Conservation (phyloP, 2,797 vertebrate species). For the Bryconaethiops microstoma region DNA sequence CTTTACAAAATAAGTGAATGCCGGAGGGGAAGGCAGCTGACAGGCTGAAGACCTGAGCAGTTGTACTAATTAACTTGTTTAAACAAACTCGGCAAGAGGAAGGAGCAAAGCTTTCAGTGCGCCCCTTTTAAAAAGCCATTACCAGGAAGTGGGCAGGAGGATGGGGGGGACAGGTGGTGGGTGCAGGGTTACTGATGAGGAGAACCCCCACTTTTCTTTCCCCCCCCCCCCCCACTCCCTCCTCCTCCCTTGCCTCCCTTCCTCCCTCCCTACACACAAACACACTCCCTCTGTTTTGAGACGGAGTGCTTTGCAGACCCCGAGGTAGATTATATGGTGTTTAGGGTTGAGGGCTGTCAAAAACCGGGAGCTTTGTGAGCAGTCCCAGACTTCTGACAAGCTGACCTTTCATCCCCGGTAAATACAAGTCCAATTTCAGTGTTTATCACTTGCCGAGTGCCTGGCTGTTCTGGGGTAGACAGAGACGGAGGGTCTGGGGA, state of each 20-base stretch:
- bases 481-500: neutral
- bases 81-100: slow-evolving; percentile 76
- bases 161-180: slow-evolving; percentile 24
- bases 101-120: slow-evolving; percentile 77
- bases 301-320: slow-evolving; percentile 56
- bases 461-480: neutral
- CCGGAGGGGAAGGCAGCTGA: slow-evolving; percentile 64
- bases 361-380: slow-evolving; percentile 72
- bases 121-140: slow-evolving; percentile 78
- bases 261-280: slow-evolving; percentile 40
- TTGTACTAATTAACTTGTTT: slow-evolving; percentile 78
- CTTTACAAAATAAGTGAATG: slow-evolving; percentile 34
- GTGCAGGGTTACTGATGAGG: slow-evolving; percentile 66
- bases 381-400: slow-evolving; percentile 73
- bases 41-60: slow-evolving; percentile 70
- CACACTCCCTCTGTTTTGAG: slow-evolving; percentile 55
- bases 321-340: slow-evolving; percentile 59
- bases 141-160: slow-evolving; percentile 64
- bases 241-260: slow-evolving; percentile 45
- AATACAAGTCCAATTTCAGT: slow-evolving; percentile 63
- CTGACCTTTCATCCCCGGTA: slow-evolving; percentile 77
- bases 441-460: slow-evolving; percentile 61
- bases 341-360: slow-evolving; percentile 59
- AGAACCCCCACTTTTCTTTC: slow-evolving; percentile 65
- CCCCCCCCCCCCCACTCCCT: slow-evolving; percentile 47